Evolutionary conservation across 2,888 invertebrate genomes (phyloP).

Genomic region (Conus canariensis): DNA sequence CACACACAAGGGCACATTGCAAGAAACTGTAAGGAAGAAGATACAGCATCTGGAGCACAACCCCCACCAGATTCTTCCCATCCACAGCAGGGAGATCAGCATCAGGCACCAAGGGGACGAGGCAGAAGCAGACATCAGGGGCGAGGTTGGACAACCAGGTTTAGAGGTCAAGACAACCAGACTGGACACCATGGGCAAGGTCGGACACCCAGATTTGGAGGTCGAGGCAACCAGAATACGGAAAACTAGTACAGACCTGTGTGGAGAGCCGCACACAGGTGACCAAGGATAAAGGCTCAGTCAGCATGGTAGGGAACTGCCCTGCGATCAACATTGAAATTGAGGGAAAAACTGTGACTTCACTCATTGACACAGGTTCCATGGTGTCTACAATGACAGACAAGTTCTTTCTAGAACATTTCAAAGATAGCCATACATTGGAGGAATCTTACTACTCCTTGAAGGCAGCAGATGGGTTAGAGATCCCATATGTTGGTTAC

Average conservation of each 20-base stretch:
- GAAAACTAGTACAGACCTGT: not conserved
- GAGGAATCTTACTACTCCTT: not conserved
- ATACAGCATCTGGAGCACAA: not conserved
- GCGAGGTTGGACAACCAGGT: too few relatives aligned
- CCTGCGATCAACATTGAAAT: not conserved
- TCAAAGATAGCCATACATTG: not conserved
- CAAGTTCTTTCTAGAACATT: not conserved
- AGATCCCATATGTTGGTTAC: not conserved
- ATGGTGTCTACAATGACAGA: not conserved
- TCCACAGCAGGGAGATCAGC: not conserved
- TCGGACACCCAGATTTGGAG: not conserved
- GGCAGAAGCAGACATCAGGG: not conserved
- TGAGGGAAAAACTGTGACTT: not conserved
- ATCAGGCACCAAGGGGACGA: not conserved
- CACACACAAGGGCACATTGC: not conserved
- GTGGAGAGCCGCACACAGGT: conserved; percentile 2
- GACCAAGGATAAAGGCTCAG: not conserved
- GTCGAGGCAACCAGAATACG: not conserved
- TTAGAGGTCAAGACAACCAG: too few relatives aligned
- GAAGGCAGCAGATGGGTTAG: not conserved
- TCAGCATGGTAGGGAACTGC: not conserved
- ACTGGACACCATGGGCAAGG: not conserved
- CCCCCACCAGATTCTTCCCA: too few relatives aligned
- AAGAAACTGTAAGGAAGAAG: not conserved
- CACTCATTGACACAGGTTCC: not conserved